Evolutionary conservation across 2,113 vertebrate species (phyloP), one percentile per base, ranked within the genome.

Genomic region (Epinephelus lanceolatus): DNA sequence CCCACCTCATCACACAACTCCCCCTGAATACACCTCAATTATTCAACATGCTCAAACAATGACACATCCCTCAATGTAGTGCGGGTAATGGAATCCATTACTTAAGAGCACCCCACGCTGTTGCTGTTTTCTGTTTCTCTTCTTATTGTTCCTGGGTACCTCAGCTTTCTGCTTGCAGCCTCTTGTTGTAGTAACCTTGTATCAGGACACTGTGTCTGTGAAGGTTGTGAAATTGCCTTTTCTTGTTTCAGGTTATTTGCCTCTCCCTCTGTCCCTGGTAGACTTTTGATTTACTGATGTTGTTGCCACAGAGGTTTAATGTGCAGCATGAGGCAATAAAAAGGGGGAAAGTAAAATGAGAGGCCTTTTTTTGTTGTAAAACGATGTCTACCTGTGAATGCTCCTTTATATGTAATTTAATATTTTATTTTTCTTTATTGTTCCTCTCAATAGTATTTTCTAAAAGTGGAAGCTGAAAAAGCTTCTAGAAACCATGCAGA

Each of bases 271-370:
- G 40, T 56, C 40, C 42, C 61, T 52, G 49, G 61, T 60, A 53
- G 21, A 63, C 47, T 56, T 76, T 74, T 74, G 84, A 86, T 89
- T 84, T 71, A 77, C n/a, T n/a, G 69, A 81, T 49, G 45, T 25
- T 73, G 79, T 63, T 80, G 49, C 11, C 27, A 66, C 59, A 53
- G 57, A 72, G 27, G 55, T 66, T 37, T 57, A 60, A 62, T 53
- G 1, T 75, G 66, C 27, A 45, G 62, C 67, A 45, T 2, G 27
- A 51, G 30, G 71, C 49, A 63, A 40, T 63, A 57, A 52, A 81
- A 71, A 30, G 25, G 10, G 53, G 11, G 21, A 4, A 19, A 19
- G 37, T 59, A 52, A 72, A 73, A 70, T 66, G 2, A 60, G 47
- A 60, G 4, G 2, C 5, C 15, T 37, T 37, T 37, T 56, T 71